These are phyloP conservation scores for Chloroclysta siterata DNA, from an alignment of 2,888 invertebrate genomes.

Conservation along the genomic window DNA sequence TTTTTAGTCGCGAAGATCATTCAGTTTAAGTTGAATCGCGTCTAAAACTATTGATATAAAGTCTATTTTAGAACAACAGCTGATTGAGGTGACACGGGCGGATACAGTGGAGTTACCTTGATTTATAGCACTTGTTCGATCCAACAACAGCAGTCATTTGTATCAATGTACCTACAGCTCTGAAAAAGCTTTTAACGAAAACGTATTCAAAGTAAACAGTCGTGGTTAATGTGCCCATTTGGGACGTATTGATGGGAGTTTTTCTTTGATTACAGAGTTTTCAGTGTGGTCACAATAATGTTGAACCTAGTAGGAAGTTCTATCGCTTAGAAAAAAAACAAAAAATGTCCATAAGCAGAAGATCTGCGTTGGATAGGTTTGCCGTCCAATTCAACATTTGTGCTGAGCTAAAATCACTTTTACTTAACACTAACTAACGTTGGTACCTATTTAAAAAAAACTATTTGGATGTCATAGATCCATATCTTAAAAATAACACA, in stretches of 20 bases:
- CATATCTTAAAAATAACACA: no score
- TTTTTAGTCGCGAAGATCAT: no score
- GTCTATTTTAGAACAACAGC: slow-evolving; percentile 1
- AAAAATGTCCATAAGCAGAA: no score
- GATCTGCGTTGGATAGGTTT: no score
- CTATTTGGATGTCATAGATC: no score
- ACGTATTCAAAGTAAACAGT: slow-evolving; percentile 61
- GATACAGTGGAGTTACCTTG: slow-evolving; percentile 45
- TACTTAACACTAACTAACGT: no score
- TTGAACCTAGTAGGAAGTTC: neutral
- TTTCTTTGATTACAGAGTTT: slow-evolving; percentile 40
- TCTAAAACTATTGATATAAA: neutral
- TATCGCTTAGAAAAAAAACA: neutral
- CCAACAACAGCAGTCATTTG: slow-evolving; percentile 68
- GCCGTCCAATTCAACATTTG: no score
- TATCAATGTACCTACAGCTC: slow-evolving; percentile 69
- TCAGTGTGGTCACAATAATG: slow-evolving; percentile 20
- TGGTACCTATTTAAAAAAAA: no score
- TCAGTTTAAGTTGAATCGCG: neutral
- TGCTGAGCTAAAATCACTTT: no score
- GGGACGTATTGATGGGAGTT: slow-evolving; percentile 37
- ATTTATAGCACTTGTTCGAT: slow-evolving; percentile 71
- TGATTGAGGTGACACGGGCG: slow-evolving; percentile 8
- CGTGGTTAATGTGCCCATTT: slow-evolving; percentile 54
- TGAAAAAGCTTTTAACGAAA: slow-evolving; percentile 76